Conservation (phyloP, 2,113 vertebrate species). For the Menura novaehollandiae region DNA sequence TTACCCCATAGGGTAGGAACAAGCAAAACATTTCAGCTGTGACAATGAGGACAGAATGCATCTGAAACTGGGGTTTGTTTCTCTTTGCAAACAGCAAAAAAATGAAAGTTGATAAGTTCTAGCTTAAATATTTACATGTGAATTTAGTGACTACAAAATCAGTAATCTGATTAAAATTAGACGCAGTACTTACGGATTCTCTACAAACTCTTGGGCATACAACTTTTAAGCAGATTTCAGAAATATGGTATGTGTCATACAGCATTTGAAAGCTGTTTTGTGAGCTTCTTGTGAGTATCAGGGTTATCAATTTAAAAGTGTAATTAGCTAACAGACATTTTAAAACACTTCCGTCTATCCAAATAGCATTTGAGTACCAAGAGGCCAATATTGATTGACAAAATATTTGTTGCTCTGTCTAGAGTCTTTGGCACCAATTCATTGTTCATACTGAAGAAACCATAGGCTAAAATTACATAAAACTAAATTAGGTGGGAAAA, state of each 20-base stretch:
- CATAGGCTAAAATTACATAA: background rate
- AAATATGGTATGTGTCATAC: background rate
- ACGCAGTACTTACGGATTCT: background rate
- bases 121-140: background rate
- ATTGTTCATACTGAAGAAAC: background rate
- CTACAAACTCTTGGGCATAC: background rate
- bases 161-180: background rate
- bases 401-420: constrained; percentile 34
- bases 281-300: background rate
- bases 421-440: constrained; percentile 1
- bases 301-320: background rate
- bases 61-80: background rate
- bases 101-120: background rate
- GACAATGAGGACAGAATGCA: background rate
- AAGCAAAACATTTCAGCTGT: background rate
- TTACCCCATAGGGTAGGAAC: background rate
- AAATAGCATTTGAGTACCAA: background rate
- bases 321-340: constrained; percentile 3
- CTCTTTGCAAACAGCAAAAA: background rate
- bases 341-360: background rate
- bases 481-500: constrained; percentile 20
- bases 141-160: background rate
- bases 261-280: background rate
- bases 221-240: background rate
- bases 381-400: constrained; percentile 16